Base-by-base conservation (phyloP, 1,140 invertebrate genomes). In the Zaprionus tsacasi region DNA sequence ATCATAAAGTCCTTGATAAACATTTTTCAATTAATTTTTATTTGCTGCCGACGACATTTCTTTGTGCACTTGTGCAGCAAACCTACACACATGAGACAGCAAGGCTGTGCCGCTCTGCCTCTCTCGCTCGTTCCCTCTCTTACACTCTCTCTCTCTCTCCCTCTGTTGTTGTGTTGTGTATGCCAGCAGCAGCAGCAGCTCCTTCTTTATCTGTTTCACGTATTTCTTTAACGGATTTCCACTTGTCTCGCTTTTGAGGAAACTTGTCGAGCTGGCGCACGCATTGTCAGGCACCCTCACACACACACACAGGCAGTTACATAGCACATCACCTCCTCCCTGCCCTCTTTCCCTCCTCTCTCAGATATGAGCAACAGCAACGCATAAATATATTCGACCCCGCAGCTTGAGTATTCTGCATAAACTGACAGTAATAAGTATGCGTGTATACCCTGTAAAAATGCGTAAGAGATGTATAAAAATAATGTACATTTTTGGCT, bases 1-100 rank as follows among this genome's bases (percentile, higher is more conserved):
- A 78, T 76, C 74, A 73, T 57, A 88, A 83, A 79, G 81, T 88
- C 85, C 85, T 88, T 88, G 85, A 89, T 88, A 88, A 88, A 88
- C 85, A 88, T 88, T 88, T 88, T 88, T 88, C 85, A 88, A 88
- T 88, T 88, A 88, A 88, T 83, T 88, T 88, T 88, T 89, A 88
- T 88, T 81, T 88, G 83, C 83, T 88, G 83, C 73, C 70, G 65
- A 81, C 83, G 83, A 88, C 81, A 85, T 89, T 79, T 86, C 82
- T 82, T 79, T 76, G 69, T 87, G 76, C 79, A 56, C 64, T 43
- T 45, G 27, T 58, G 63, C 35, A 52, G 21, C 25, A 54, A 27
- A 70, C 59, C 36, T n/a, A 30, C 27, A 35, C n/a, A 21, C 38
- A 70, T 59, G 25, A 27, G 52, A 30, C 27, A 6, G 21, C 52